Conservation (phyloP, 2,113 vertebrate genomes). For the Leptobrachium ailaonicum region DNA sequence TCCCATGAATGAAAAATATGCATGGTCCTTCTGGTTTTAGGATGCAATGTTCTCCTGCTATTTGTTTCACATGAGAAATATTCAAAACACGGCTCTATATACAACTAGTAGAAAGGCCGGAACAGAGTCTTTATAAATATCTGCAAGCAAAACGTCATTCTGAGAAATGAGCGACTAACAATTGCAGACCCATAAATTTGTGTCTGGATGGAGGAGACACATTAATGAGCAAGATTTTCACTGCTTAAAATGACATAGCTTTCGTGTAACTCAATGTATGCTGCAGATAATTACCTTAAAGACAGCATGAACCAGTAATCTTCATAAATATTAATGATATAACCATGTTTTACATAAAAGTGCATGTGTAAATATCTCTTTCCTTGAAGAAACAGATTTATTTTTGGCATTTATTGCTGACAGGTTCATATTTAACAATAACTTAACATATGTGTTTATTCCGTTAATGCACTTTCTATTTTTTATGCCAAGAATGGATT, state of each 20-base stretch:
- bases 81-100: background rate
- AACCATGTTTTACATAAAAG: background rate
- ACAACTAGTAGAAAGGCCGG: background rate
- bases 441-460: background rate
- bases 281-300: background rate
- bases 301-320: background rate
- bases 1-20: no score
- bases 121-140: constrained; percentile 26
- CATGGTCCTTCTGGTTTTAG: no score
- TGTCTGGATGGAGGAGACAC: background rate
- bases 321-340: constrained; percentile 13
- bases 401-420: background rate
- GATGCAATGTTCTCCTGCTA: no score
- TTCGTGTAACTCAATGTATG: background rate
- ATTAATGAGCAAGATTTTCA: background rate
- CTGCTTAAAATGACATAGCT: background rate
- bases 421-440: background rate
- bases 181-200: background rate
- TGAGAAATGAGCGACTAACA: constrained; percentile 7
- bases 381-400: background rate
- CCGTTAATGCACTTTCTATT: constrained; percentile 4
- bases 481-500: background rate
- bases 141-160: constrained; percentile 19
- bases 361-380: background rate
- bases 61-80: no score